Conservation (phyloP, 1,140 invertebrate genomes). For the Drosophila neocordata region DNA sequence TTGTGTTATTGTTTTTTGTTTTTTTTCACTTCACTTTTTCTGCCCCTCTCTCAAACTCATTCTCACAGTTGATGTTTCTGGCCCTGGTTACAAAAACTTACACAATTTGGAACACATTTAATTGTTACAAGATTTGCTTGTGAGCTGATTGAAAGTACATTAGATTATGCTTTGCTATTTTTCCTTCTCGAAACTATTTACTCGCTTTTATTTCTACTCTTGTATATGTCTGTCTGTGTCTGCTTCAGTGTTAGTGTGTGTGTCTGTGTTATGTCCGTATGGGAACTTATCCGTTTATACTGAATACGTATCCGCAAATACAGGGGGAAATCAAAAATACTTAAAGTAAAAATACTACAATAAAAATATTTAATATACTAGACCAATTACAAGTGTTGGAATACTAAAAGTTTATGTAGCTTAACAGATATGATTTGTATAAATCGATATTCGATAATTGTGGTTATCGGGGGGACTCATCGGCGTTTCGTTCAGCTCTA, state of each 20-base stretch:
- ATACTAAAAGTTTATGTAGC: too few relatives aligned
- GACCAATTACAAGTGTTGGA: too few relatives aligned
- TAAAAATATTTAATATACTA: too few relatives aligned
- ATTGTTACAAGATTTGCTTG: background rate
- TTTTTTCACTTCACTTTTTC: conserved; percentile 37
- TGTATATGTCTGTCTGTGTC: background rate
- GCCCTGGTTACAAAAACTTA: conserved; percentile 40
- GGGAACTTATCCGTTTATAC: background rate
- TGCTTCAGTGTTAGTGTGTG: background rate
- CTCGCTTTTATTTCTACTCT: conserved; percentile 2
- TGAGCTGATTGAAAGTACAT: background rate
- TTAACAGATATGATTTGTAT: too few relatives aligned
- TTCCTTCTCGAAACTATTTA: background rate
- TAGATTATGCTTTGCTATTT: conserved; percentile 7
- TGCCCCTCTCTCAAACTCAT: background rate
- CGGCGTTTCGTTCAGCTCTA: background rate
- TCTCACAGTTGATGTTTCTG: conserved; percentile 13
- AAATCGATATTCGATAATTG: background rate
- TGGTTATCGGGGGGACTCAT: background rate
- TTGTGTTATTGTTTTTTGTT: conserved; percentile 34
- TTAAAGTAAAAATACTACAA: too few relatives aligned
- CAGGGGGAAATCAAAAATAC: background rate
- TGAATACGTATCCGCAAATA: background rate
- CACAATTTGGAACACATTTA: conserved; percentile 51
- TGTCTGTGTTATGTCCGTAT: background rate